Evolutionary conservation across 2,888 invertebrate genomes (phyloP), one percentile per base, ranked within the genome.

Genomic region (Ormyrus thymus): DNA sequence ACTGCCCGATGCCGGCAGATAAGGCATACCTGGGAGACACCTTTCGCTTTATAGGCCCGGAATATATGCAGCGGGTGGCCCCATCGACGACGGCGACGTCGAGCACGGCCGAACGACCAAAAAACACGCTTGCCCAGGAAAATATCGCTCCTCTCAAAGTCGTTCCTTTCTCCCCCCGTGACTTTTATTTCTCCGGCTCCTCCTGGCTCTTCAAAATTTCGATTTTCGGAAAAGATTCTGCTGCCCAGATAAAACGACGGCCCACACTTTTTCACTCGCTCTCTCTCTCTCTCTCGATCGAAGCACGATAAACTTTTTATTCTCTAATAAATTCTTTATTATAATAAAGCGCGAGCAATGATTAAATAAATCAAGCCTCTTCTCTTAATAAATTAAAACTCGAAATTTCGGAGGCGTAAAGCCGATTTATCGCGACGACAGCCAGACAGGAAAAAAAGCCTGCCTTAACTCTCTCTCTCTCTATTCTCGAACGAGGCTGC

Each of bases 11-110:
- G 83, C 76, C 75, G 70, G 82, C 81, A 85, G 89, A 89, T 89
- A 89, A 89, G 86, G 84, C 88, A 87, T 89, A 89, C 89, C 89
- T 89, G 88, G 87, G 83, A 87, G 89, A 89, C 89, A 89, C 88
- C 89, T 84, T 86, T 87, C 86, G 86, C 88, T 87, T 87, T 88
- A 86, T 87, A 86, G 87, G 86, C 85, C 87, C 86, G 82, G 84
- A 83, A 69, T 55, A 61, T 64, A 85, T 87, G 85, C 84, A 86
- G 84, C 86, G 85, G 85, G 86, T 86, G 86, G 83, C 85, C 78
- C 76, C 78, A 81, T 81, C 81, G 81, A 81, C 78, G 72, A 76
- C 70, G 79, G 79, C 64, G 76, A 71, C 69, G 74, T 71, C 72
- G 79, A 72, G 51, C 13, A 51, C 45, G 66, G 76, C 51, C 56